Percentiles rank a stretch among this genome's conserved stretches.
phyloP scores from a whole-genome alignment of 2,888 invertebrate species.

The Lochmaea capreae region DNA sequence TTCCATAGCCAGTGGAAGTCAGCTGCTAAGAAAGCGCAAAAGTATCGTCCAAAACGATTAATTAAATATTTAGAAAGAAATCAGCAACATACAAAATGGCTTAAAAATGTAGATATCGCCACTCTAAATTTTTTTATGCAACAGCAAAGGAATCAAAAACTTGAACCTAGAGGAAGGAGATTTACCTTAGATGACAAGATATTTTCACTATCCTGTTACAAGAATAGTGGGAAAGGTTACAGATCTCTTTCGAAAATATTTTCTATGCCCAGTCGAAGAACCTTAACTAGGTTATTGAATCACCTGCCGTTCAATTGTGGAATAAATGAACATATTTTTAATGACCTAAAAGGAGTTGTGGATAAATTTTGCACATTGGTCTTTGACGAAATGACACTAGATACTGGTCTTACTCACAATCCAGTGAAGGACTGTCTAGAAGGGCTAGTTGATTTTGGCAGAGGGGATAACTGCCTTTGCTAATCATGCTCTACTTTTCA shows the following conservation, averaged over 20 bases:
- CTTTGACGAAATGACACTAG: slow-evolving; percentile 15
- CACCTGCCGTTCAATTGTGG: slow-evolving; percentile 42
- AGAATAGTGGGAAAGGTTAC: slow-evolving; percentile 44
- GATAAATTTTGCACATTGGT: slow-evolving; percentile 9
- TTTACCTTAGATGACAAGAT: slow-evolving; percentile 24
- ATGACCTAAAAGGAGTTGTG: slow-evolving; percentile 36
- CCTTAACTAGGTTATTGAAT: slow-evolving; percentile 36
- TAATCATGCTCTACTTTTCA: slow-evolving; percentile 52
- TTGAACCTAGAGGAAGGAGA: slow-evolving; percentile 13
- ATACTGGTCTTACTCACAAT: background rate
- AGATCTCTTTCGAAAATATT: slow-evolving; percentile 44
- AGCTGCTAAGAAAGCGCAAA: background rate
- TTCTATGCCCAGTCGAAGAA: slow-evolving; percentile 42
- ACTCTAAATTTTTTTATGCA: slow-evolving; percentile 10
- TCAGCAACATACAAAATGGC: background rate
- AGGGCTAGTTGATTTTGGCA: slow-evolving; percentile 25
- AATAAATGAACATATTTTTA: slow-evolving; percentile 42
- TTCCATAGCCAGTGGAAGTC: background rate
- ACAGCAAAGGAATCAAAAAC: slow-evolving; percentile 11
- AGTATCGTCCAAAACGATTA: background rate
- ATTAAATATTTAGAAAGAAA: background rate
- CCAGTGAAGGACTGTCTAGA: slow-evolving; percentile 1
- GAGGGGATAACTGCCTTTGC: slow-evolving; percentile 40
- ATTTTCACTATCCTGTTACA: slow-evolving; percentile 41
- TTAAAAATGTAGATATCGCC: slow-evolving; percentile 17